Evolutionary conservation across 2,888 invertebrate species (phyloP).

Genomic region (Melikaiella ostensackeni): DNA sequence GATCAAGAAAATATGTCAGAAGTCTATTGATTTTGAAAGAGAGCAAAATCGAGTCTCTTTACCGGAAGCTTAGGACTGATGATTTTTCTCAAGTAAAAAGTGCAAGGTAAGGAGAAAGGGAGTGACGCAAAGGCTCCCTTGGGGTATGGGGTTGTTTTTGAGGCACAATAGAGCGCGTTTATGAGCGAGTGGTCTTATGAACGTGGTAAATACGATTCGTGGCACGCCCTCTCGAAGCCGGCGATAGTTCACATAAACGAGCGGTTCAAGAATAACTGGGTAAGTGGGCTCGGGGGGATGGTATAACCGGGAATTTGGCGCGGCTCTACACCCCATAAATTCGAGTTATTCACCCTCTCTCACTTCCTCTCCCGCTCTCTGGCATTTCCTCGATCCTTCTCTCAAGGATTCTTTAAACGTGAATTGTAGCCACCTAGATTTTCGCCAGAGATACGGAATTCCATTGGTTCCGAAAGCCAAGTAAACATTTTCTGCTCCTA

Average conservation of each 20-base stretch:
- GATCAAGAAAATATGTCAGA: not conserved
- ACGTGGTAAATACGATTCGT: constrained; percentile 61
- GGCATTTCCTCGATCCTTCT: constrained; percentile 56
- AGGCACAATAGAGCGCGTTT: constrained; percentile 45
- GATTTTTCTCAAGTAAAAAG: constrained; percentile 37
- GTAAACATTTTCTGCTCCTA: constrained; percentile 6
- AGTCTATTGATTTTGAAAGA: constrained; percentile 5
- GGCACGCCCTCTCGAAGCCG: constrained; percentile 54
- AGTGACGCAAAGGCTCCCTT: constrained; percentile 6
- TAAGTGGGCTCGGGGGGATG: constrained; percentile 73
- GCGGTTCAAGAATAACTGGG: constrained; percentile 65
- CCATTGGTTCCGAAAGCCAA: not conserved
- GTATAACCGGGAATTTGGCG: constrained; percentile 71
- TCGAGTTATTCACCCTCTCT: constrained; percentile 72
- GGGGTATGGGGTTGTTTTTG: constrained; percentile 29
- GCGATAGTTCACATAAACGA: constrained; percentile 60
- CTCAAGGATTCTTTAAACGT: constrained; percentile 52
- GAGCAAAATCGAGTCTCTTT: constrained; percentile 18
- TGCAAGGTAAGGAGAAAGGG: constrained; percentile 47
- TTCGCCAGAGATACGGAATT: constrained; percentile 21
- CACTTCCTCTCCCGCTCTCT: constrained; percentile 55
- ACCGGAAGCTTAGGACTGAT: constrained; percentile 36
- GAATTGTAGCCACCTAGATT: constrained; percentile 35
- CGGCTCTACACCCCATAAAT: constrained; percentile 72
- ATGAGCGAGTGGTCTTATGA: constrained; percentile 54